Evolutionary conservation across 2,113 vertebrate genomes (phyloP).

Genomic region (Entosphenus tridentatus): DNA sequence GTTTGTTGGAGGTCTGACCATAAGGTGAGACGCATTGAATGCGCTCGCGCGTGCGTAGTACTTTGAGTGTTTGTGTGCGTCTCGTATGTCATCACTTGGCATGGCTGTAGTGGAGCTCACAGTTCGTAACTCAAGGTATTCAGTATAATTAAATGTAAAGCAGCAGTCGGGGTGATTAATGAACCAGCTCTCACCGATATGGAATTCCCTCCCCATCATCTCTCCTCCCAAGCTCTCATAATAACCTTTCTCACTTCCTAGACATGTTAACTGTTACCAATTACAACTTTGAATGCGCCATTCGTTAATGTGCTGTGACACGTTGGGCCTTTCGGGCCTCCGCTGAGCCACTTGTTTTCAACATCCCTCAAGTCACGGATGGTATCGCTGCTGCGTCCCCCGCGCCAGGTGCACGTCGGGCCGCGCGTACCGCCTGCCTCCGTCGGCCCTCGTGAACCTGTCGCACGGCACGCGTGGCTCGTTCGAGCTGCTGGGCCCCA

Average conservation of each 20-base stretch:
- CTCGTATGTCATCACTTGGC: too few species aligned
- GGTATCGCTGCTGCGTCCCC: neutral
- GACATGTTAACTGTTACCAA: neutral
- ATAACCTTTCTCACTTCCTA: neutral
- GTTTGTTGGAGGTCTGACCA: slow-evolving; percentile 65
- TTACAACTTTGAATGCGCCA: neutral
- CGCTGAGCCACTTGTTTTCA: neutral
- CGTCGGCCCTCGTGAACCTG: slow-evolving; percentile 79
- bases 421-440: slow-evolving; percentile 60
- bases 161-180: neutral
- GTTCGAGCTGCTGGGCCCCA: slow-evolving; percentile 25
- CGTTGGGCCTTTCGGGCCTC: neutral
- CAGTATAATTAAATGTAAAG: neutral
- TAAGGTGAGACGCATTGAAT: slow-evolving; percentile 39
- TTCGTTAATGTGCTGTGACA: neutral
- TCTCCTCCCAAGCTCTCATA: neutral
- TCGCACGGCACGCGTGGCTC: slow-evolving; percentile 40
- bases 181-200: too few species aligned
- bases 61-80: neutral
- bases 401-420: slow-evolving; percentile 37
- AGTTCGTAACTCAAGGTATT: neutral
- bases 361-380: neutral
- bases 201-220: too few species aligned
- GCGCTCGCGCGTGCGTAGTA: neutral
- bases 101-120: too few species aligned